Base-by-base conservation (phyloP, 2,888 invertebrate species). In the Drosophila borealis region DNA sequence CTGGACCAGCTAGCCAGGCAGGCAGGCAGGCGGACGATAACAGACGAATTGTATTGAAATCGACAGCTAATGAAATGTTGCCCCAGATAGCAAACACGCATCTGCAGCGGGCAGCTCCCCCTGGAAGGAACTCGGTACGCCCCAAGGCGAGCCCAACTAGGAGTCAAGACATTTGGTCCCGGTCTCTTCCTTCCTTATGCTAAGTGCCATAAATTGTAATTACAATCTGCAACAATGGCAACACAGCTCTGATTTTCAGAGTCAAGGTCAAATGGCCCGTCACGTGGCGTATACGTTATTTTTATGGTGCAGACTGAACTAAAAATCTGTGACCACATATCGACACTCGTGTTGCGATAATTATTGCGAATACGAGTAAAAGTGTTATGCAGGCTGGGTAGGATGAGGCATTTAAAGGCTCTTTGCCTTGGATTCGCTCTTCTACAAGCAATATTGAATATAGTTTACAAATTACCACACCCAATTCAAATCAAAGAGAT, bases 1-100 rank as follows among this genome's bases (percentile, higher is more conserved):
- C n/a, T 14, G 41, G 36, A 44, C 19, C 21, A 42, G 17, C 42
- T 4, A 21, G 42, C 4, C 19, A 14, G 17, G 10, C 41, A 10
- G 4, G 17, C 34, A 34, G 48, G n/a, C 14, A 49, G 42, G 25
- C 42, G 45, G 39, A 64, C 50, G 25, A 54, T 73, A 62, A 44
- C 46, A 49, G 54, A 34, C 60, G 49, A 53, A 49, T 48, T 65
- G 71, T 65, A 74, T 67, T 72, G 71, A 78, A 70, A 71, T 71
- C 71, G 78, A 77, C 77, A 77, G 78, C 78, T 78, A 78, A 74
- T 71, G 77, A 74, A 77, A 77, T 74, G 63, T 60, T 65, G 69
- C 74, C 55, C 41, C 56, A 48, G 59, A 59, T 66, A 59, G 54
- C 53, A 54, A 49, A 61, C 42, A 59, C 46, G 54, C 48, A 45